Evolutionary conservation across 2,797 vertebrate genomes (phyloP).

Genomic region (Halcyon leucocephala): DNA sequence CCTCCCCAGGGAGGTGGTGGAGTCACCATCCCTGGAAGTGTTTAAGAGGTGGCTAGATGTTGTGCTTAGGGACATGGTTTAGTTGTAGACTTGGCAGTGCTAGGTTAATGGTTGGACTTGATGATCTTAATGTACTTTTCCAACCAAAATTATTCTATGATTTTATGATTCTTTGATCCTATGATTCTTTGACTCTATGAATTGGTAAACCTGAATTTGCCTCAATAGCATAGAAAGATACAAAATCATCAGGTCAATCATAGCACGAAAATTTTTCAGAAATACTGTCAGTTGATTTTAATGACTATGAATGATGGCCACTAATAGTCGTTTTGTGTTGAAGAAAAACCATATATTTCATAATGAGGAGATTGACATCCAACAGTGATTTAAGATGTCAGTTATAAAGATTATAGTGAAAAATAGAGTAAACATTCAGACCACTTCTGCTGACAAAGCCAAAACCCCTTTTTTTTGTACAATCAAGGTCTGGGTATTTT

Average conservation of each 20-base stretch:
- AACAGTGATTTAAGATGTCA: background rate
- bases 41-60: too few species aligned
- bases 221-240: background rate
- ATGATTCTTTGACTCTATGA: background rate
- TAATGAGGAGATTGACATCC: background rate
- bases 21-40: background rate
- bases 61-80: background rate
- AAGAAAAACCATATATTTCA: background rate
- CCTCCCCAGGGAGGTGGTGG: too few species aligned
- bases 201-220: background rate
- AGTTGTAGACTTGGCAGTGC: accelerated
- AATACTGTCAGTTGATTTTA: slow-evolving; percentile 33
- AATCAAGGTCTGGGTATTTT: background rate
- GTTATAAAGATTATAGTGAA: background rate
- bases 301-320: slow-evolving; percentile 27
- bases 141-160: background rate
- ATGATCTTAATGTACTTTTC: background rate
- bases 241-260: background rate
- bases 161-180: background rate
- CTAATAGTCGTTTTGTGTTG: slow-evolving; percentile 7
- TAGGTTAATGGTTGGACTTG: accelerated
- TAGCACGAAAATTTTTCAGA: slow-evolving; percentile 20
- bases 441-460: background rate
- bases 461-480: background rate
- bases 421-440: background rate